These are phyloP conservation scores for Phymanthus crucifer DNA, from an alignment of 92 coral and sea anemone genomes.

Conservation along the genomic window DNA sequence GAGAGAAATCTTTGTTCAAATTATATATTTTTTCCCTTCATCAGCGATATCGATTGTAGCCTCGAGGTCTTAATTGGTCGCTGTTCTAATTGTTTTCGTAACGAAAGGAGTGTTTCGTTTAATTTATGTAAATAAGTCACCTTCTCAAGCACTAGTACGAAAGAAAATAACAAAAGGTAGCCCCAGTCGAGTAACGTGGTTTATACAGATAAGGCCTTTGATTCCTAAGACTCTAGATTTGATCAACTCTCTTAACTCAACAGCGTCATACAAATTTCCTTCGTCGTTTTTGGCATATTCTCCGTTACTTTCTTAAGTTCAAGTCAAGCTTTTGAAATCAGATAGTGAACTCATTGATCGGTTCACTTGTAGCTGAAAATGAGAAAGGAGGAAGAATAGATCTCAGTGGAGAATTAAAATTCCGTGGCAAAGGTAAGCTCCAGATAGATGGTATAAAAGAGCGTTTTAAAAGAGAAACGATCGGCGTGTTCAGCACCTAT, in stretches of 20 bases:
- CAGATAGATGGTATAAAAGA: too few relatives aligned
- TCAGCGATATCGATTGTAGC: constrained; percentile 20
- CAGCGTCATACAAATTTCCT: neutral
- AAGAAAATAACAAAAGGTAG: constrained; percentile 18
- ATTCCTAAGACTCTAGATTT: neutral
- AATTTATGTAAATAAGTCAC: constrained; percentile 31
- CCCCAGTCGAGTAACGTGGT: constrained; percentile 26
- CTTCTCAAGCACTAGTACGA: constrained; percentile 18
- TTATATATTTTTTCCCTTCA: constrained; percentile 24
- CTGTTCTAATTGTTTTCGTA: constrained; percentile 22
- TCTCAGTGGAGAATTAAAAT: neutral
- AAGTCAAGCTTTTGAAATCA: neutral
- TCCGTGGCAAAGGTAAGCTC: neutral
- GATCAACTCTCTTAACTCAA: neutral
- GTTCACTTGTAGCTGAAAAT: neutral
- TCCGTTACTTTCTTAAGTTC: neutral
- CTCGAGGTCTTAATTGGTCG: constrained; percentile 26
- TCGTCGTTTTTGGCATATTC: neutral
- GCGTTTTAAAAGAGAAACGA: too few relatives aligned
- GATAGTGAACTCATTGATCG: neutral
- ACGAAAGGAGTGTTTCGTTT: constrained; percentile 30
- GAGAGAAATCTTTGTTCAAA: constrained; percentile 17
- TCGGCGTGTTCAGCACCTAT: too few relatives aligned
- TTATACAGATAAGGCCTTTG: constrained; percentile 8
- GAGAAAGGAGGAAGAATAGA: neutral